phyloP scores from a whole-genome alignment of 2,113 vertebrate genomes.

The Ageneiosus marmoratus region DNA sequence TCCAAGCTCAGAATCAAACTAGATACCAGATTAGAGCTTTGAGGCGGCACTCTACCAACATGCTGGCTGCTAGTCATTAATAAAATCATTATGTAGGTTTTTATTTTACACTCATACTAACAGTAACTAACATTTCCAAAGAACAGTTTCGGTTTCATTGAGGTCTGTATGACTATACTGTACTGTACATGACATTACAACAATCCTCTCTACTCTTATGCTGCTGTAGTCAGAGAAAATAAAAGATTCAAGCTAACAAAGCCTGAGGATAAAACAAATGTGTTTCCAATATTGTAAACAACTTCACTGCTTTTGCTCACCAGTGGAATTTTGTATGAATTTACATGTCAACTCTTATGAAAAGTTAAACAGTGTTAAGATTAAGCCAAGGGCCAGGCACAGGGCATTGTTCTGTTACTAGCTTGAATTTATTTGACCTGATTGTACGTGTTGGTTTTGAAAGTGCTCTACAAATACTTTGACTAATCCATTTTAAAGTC shows the following conservation, averaged over 20 bases:
- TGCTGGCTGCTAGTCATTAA: neutral
- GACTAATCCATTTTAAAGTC: too few relatives aligned
- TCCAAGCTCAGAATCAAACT: too few relatives aligned
- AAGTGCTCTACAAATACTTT: too few relatives aligned
- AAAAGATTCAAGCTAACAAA: neutral
- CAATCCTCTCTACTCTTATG: neutral
- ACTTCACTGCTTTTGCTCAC: neutral
- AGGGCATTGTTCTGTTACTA: neutral
- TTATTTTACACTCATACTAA: neutral
- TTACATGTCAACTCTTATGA: constrained; percentile 5
- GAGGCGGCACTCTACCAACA: neutral
- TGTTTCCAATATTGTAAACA: neutral
- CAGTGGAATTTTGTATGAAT: neutral
- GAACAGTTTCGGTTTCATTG: neutral
- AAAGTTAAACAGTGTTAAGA: neutral
- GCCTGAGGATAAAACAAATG: neutral
- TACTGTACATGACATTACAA: neutral
- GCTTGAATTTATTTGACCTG: neutral
- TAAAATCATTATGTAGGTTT: neutral
- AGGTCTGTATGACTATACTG: neutral
- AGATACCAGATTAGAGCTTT: too few relatives aligned
- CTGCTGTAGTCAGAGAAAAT: neutral
- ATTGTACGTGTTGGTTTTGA: too few relatives aligned
- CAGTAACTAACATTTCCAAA: neutral
- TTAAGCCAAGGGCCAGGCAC: neutral